Evolutionary conservation across 2,888 invertebrate genomes (phyloP), one percentile per base, ranked within the genome.

Genomic region (Adineta ricciae): DNA sequence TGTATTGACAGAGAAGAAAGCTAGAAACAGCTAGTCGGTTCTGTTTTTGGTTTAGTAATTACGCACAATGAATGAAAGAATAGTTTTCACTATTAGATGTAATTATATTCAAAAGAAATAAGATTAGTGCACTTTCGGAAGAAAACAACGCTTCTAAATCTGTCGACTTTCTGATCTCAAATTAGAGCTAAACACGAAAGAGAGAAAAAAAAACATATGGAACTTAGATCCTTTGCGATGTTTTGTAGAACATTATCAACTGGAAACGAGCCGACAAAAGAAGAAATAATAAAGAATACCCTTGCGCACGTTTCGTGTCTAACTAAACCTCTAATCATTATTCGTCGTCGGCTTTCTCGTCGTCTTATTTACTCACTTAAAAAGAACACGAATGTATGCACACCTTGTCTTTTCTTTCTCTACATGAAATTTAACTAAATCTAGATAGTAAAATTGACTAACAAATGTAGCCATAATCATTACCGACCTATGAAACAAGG

Each of bases 391-490:
- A 64, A 19, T 32, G 16, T 16, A 27, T 64, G 32, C 64, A 64
- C 14, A 64, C 32, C 19, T 64, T 64, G 2, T 64, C 27, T 64
- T 64, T 64, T 64, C 16, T 16, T 64, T 64, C 32, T 27, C 50
- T 50, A 3, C 32, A 27, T 64, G 8, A 32, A 64, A 64, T 16
- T 64, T 64, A 64, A 64, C 64, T 64, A 64, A 5, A 46, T 46
- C 46, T 64, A 64, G 1, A 64, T 19, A 7, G 16, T 64, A 64
- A 64, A 64, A 32, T 64, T 64, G 64, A 36, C 64, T 64, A 64
- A 64, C 64, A 64, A 64, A 64, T 64, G 64, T 64, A 64, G 32
- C 32, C 64, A 64, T 64, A 64, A 64, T 64, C 64, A 64, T 64
- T 64, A 36, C 32, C 64, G 64, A 64, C 32, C 32, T 64, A 64